Conservation (phyloP, 2,797 vertebrate genomes). For the Hapalemur alaotrensis region DNA sequence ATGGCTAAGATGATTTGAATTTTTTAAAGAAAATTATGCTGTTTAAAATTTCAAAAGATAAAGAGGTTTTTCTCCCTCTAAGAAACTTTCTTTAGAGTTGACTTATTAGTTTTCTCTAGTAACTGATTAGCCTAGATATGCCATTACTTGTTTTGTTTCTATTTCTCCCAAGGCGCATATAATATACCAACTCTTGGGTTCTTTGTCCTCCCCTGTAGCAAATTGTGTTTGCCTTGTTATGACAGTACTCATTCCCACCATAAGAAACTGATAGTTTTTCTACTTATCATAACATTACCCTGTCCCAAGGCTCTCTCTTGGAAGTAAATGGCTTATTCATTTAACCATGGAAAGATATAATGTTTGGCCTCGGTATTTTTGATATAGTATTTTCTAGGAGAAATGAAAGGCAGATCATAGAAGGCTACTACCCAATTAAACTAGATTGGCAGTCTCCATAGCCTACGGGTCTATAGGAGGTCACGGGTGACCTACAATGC, state of each 20-base stretch:
- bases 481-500: neutral
- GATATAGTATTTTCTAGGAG: neutral
- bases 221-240: neutral
- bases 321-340: slow-evolving; percentile 37
- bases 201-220: neutral
- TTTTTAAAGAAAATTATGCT: neutral
- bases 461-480: neutral
- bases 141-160: neutral
- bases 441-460: neutral
- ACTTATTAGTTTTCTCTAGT: neutral
- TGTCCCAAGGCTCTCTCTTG: slow-evolving; percentile 36
- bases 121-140: neutral
- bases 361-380: slow-evolving; percentile 19
- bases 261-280: slow-evolving; percentile 25
- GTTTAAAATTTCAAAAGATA: neutral
- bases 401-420: slow-evolving; percentile 41
- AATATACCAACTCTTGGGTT: neutral
- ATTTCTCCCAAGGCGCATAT: neutral
- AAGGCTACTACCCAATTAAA: slow-evolving; percentile 43
- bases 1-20: neutral
- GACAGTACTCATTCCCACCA: neutral
- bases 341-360: slow-evolving; percentile 19
- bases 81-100: neutral
- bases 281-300: neutral
- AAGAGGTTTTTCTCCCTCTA: neutral